phyloP scores from a whole-genome alignment of 2,797 vertebrate species.

The Cossypha niveicapilla region DNA sequence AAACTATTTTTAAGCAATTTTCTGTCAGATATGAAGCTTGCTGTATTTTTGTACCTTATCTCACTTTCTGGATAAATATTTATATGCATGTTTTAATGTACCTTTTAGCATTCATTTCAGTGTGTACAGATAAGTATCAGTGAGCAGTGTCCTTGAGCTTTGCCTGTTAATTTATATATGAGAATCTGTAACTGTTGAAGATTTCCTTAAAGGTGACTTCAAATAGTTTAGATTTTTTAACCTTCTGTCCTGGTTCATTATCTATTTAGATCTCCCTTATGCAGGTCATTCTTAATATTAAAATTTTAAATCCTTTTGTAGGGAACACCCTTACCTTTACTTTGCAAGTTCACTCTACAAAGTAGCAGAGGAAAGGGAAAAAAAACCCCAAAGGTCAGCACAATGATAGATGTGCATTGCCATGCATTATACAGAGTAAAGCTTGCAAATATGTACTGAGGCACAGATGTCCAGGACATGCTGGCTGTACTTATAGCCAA shows the following conservation, averaged over 20 bases:
- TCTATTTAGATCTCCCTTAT: background rate
- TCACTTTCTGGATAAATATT: background rate
- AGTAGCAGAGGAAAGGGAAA: background rate
- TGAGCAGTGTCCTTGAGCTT: background rate
- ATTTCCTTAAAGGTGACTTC: background rate
- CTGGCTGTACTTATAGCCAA: background rate
- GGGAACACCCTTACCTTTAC: background rate
- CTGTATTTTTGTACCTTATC: background rate
- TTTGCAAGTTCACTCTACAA: background rate
- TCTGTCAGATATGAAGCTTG: background rate
- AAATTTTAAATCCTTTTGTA: background rate
- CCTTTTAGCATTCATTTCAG: background rate
- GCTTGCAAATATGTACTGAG: background rate
- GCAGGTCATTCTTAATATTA: background rate
- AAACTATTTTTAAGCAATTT: background rate
- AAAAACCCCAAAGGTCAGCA: background rate
- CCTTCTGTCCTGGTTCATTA: background rate
- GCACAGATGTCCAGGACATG: background rate
- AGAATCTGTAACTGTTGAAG: background rate
- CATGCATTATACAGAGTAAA: background rate
- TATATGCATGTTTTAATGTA: background rate
- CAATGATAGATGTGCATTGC: accelerated
- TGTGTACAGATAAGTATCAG: background rate
- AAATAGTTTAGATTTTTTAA: background rate
- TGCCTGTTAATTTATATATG: background rate